Evolutionary conservation across 1,140 invertebrate species (phyloP).

Genomic region (Drosophila pseudoobscura): DNA sequence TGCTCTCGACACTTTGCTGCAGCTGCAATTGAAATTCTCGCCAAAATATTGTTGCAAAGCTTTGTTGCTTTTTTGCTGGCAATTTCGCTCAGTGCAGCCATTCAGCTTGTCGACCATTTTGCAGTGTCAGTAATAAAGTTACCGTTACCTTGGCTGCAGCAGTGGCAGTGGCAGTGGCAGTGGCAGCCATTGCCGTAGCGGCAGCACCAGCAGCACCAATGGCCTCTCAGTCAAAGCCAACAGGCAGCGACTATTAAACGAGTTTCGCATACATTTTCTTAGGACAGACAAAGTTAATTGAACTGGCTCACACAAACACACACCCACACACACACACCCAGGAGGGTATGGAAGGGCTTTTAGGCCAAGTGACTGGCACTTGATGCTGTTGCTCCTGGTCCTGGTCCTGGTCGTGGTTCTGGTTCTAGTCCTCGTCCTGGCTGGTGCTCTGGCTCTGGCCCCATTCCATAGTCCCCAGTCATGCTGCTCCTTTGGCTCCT

Average conservation of each 20-base stretch:
- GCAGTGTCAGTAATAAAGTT: slow-evolving; percentile 47
- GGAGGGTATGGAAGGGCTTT: slow-evolving; percentile 9
- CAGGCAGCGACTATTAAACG: slow-evolving; percentile 65
- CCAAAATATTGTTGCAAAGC: not conserved
- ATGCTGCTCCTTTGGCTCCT: slow-evolving; percentile 20
- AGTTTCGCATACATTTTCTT: slow-evolving; percentile 75
- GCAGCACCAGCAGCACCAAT: not conserved
- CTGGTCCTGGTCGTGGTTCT: slow-evolving; percentile 9
- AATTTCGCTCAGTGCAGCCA: slow-evolving; percentile 9
- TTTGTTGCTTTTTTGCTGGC: not conserved
- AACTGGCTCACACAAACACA: slow-evolving; percentile 51
- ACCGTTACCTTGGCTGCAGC: slow-evolving; percentile 30
- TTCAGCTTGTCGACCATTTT: slow-evolving; percentile 40
- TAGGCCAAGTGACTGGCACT: slow-evolving; percentile 46
- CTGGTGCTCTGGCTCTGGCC: too few species aligned
- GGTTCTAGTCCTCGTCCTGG: too few species aligned
- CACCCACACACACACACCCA: slow-evolving; percentile 25
- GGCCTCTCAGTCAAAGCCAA: slow-evolving; percentile 19
- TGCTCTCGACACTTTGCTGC: slow-evolving; percentile 5
- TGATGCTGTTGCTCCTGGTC: slow-evolving; percentile 29
- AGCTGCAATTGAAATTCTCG: slow-evolving; percentile 14
- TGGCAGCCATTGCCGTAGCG: not conserved
- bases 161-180: not conserved
- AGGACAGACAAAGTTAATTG: slow-evolving; percentile 74
- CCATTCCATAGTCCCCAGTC: too few species aligned